A percentile compares a stretch with the other conserved stretches of the same genome.
Evolutionary conservation across 2,888 invertebrate genomes (phyloP).

Genomic region (Pardosa pseudoannulata): DNA sequence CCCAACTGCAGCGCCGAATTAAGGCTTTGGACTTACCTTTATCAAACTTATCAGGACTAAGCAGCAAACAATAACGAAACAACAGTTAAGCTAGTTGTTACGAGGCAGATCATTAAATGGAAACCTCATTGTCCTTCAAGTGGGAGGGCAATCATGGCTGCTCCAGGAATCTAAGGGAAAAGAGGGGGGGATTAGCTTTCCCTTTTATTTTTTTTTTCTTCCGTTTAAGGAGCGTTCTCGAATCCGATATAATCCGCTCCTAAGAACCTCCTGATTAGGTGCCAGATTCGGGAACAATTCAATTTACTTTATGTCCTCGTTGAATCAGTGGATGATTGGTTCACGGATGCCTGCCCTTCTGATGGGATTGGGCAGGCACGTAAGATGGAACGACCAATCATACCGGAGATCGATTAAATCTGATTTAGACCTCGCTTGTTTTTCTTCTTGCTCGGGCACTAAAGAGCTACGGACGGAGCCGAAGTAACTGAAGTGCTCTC

Average conservation of each 20-base stretch:
- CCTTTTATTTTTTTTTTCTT: conserved; percentile 24
- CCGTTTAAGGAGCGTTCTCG: conserved; percentile 65
- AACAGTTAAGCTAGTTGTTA: conserved; percentile 66
- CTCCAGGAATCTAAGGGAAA: background rate
- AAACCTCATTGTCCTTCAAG: conserved; percentile 66
- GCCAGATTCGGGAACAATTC: conserved; percentile 70
- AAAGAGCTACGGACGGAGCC: background rate
- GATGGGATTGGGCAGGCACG: conserved; percentile 59
- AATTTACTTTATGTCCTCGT: conserved; percentile 70
- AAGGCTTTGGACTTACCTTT: conserved; percentile 30
- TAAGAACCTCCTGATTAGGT: conserved; percentile 70
- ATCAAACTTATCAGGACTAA: conserved; percentile 50
- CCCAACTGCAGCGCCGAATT: conserved; percentile 47
- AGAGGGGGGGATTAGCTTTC: conserved; percentile 56
- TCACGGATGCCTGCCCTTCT: conserved; percentile 60
- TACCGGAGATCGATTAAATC: conserved; percentile 61
- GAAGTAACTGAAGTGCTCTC: background rate
- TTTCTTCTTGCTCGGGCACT: background rate
- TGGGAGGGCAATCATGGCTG: conserved; percentile 30
- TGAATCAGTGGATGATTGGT: conserved; percentile 40
- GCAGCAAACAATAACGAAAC: conserved; percentile 67
- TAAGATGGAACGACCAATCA: conserved; percentile 65
- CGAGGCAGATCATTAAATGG: conserved; percentile 68
- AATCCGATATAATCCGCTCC: conserved; percentile 70
- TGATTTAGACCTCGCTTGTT: conserved; percentile 43